Conservation (phyloP, 2,113 vertebrate genomes). For the Dryoscopus gambensis region DNA sequence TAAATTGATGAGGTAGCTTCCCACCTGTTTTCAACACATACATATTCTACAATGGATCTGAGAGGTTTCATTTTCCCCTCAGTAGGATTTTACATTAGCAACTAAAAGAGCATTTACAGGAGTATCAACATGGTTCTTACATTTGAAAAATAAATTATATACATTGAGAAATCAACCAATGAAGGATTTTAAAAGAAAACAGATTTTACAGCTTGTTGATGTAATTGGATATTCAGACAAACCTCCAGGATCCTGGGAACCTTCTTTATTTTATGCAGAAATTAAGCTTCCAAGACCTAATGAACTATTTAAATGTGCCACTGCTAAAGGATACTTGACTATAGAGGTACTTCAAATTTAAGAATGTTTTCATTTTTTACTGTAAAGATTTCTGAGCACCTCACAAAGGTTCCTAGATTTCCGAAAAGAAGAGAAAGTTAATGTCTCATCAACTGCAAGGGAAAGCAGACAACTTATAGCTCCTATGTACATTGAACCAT, state of each 20-base stretch:
- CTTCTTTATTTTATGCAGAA: background rate
- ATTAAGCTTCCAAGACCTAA: background rate
- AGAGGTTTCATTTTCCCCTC: background rate
- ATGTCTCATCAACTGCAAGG: background rate
- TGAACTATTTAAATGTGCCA: background rate
- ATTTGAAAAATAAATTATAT: background rate
- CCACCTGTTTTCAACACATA: background rate
- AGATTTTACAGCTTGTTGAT: background rate
- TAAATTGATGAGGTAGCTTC: background rate
- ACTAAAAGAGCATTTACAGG: background rate
- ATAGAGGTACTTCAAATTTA: background rate
- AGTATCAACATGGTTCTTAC: background rate
- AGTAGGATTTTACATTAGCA: background rate
- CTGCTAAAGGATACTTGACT: background rate
- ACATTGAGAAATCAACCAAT: background rate
- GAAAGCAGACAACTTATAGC: background rate
- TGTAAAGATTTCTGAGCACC: background rate
- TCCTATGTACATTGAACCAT: background rate
- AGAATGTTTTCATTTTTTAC: background rate
- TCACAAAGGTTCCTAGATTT: background rate
- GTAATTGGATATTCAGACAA: background rate
- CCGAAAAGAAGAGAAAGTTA: background rate
- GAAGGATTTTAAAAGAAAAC: background rate
- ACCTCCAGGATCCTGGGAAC: background rate
- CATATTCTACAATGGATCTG: background rate